phyloP scores from a whole-genome alignment of 1,140 invertebrate genomes.

The Medauroidea extradentata region DNA sequence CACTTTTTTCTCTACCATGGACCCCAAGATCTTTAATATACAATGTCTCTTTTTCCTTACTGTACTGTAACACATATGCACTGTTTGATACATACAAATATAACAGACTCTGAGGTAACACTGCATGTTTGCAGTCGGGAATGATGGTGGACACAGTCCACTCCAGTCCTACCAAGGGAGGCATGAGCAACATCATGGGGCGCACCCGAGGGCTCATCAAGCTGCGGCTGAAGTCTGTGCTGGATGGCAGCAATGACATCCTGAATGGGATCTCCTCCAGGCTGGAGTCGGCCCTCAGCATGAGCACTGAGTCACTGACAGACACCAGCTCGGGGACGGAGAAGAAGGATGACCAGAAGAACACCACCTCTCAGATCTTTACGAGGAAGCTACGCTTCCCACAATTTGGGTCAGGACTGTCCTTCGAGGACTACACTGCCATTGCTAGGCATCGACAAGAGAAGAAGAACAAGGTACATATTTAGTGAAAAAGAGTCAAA shows the following conservation, averaged over 20 bases:
- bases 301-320: constrained; percentile 10
- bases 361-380: not conserved
- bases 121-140: no score
- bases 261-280: constrained; percentile 10
- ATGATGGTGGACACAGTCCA: no score
- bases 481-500: not conserved
- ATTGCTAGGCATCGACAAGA: constrained; percentile 45
- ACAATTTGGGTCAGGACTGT: constrained; percentile 33
- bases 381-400: constrained; percentile 14
- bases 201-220: constrained; percentile 11
- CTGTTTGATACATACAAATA: not conserved
- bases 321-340: not conserved
- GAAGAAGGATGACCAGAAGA: constrained; percentile 5
- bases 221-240: constrained; percentile 9
- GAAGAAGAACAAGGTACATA: constrained; percentile 33
- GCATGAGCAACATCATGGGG: constrained; percentile 8
- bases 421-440: constrained; percentile 46
- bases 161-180: not conserved
- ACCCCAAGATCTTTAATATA: no score
- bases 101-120: no score
- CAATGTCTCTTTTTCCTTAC: no score
- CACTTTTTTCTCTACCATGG: no score
- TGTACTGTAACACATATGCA: not conserved
- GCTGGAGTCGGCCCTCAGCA: constrained; percentile 15
- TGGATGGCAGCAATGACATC: constrained; percentile 16